Percentiles rank a stretch among this genome's conserved stretches.
Evolutionary conservation across 2,888 invertebrate genomes (phyloP).

Genomic region (Bembecia ichneumoniformis): DNA sequence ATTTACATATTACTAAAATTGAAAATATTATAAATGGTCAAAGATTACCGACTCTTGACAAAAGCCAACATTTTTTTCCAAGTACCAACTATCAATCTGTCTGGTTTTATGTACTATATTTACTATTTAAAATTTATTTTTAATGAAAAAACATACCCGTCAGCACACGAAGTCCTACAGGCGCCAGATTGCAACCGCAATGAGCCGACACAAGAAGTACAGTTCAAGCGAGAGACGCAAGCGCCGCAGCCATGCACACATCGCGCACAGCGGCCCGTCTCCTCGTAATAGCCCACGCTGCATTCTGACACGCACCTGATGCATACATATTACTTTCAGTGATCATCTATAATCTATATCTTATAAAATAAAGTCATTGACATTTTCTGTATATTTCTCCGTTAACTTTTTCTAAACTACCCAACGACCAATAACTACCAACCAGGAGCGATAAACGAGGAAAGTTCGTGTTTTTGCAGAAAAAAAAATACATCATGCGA

Average conservation of each 20-base stretch:
- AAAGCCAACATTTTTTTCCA: not conserved
- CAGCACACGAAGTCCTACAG: constrained; percentile 84
- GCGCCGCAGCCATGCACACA: constrained; percentile 85
- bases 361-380: too few species aligned
- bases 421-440: too few species aligned
- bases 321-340: too few species aligned
- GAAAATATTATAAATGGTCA: too few species aligned
- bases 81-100: not conserved
- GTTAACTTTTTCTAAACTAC: too few species aligned
- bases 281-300: constrained; percentile 81
- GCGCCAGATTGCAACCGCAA: constrained; percentile 86
- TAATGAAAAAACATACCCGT: constrained; percentile 35
- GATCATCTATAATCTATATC: too few species aligned
- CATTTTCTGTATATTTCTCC: too few species aligned
- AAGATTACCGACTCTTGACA: too few species aligned
- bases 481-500: too few species aligned
- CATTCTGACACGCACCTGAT: constrained; percentile 82
- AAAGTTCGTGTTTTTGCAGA: too few species aligned
- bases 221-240: constrained; percentile 84
- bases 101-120: not conserved
- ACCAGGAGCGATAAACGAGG: too few species aligned
- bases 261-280: constrained; percentile 80
- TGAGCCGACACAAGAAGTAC: constrained; percentile 83
- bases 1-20: too few species aligned
- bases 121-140: not conserved